Evolutionary conservation across 2,888 invertebrate genomes (phyloP), one percentile per base, ranked within the genome.

Genomic region (Catocala sponsa): DNA sequence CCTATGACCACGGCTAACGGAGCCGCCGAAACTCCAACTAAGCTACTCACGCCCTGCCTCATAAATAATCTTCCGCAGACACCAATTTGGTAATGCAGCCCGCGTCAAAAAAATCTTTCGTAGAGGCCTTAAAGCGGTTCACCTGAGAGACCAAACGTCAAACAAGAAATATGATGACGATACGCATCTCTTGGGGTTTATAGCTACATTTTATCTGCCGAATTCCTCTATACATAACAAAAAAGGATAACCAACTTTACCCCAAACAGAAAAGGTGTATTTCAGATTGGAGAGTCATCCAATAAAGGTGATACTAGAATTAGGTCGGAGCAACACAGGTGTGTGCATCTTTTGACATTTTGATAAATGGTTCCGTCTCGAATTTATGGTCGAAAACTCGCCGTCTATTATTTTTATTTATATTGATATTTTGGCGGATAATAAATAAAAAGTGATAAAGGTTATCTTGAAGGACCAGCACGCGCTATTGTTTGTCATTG

Each of bases 131-230:
- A 51, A 58, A 65, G 61, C 59, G 64, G 65, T 69, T 56, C 70
- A 66, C 69, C 68, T 70, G 49, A 15, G 65, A 65, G 68, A 70
- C 76, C 68, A 64, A 61, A 68, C 79, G 79, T 84, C 86, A 84
- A 81, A 85, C 83, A 78, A 79, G 74, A 87, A 87, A 88, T 86
- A 89, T 87, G 82, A 85, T 82, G 82, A 84, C 84, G 82, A 76
- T 77, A 72, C 80, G 75, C 66, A 81, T 83, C 86, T 81, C 81
- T 53, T n/a, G 83, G 78, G 85, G 65, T 72, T 77, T 68, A 65
- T 46, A 55, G 60, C 44, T 56, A 70, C 61, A 69, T 74, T 75
- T 68, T 50, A 60, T 54, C 54, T 70, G 63, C 66, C 63, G 72
- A 81, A 82, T 74, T 59, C 65, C 64, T 70, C 64, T 63, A 65